Percentiles rank a stretch among this genome's conserved stretches.
phyloP scores from a whole-genome alignment of 2,888 invertebrate genomes.

The Syrista parreyssii region DNA sequence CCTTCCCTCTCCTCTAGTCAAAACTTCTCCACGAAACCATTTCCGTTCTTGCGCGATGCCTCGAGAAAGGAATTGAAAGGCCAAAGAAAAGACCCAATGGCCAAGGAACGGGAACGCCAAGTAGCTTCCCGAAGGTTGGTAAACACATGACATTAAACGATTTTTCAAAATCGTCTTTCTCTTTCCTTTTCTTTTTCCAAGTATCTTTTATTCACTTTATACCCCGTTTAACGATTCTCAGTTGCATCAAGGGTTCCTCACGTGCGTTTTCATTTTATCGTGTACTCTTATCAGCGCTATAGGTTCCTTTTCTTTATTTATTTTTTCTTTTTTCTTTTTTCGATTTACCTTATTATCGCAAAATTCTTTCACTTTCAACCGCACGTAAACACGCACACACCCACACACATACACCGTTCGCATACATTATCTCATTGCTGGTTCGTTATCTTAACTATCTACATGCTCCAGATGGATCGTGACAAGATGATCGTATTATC shows the following conservation, averaged over 20 bases:
- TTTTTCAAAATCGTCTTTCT: not conserved
- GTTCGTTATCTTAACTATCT: constrained; percentile 8
- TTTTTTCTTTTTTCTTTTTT: not conserved
- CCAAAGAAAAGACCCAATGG: not conserved
- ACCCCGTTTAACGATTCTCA: constrained; percentile 38
- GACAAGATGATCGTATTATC: constrained; percentile 12
- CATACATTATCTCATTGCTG: not conserved
- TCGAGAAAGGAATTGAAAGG: not conserved
- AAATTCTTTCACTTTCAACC: not conserved
- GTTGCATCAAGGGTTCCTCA: constrained; percentile 12
- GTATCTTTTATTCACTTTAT: constrained; percentile 50
- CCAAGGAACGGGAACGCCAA: not conserved
- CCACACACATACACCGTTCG: not conserved
- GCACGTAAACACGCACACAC: not conserved
- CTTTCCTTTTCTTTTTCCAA: constrained; percentile 34
- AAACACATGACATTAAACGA: not conserved
- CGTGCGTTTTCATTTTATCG: not conserved
- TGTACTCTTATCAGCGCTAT: not conserved
- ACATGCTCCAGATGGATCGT: constrained; percentile 13
- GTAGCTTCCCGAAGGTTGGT: not conserved
- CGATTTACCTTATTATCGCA: not conserved
- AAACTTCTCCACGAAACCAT: not conserved
- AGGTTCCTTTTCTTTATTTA: not conserved
- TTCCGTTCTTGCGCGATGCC: not conserved
- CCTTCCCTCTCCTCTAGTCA: not conserved